phyloP scores from a whole-genome alignment of 2,797 vertebrate genomes.

The Nannoperca australis region DNA sequence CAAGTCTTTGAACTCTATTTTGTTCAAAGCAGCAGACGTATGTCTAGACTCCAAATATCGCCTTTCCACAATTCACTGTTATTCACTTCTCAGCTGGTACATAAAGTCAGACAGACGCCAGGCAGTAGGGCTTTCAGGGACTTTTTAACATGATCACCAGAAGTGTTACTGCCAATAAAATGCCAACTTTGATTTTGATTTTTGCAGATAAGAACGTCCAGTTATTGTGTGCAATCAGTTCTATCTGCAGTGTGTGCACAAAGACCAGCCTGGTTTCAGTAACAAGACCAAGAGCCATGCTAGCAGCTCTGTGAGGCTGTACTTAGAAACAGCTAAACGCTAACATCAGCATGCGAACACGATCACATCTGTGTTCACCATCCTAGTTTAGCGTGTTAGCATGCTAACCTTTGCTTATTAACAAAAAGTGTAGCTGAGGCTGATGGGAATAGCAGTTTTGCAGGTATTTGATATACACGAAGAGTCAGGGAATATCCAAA shows the following conservation, averaged over 20 bases:
- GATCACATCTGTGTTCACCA: neutral
- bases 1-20: slow-evolving; percentile 72
- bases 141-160: slow-evolving; percentile 15
- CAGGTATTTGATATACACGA: neutral
- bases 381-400: neutral
- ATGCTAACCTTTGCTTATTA: neutral
- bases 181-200: slow-evolving; percentile 16
- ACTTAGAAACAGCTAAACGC: neutral
- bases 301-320: neutral
- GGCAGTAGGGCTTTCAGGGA: slow-evolving; percentile 4
- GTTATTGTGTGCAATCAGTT: neutral
- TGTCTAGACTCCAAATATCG: slow-evolving; percentile 73
- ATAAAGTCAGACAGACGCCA: slow-evolving; percentile 49
- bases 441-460: neutral
- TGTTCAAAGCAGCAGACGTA: slow-evolving; percentile 73
- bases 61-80: slow-evolving; percentile 54
- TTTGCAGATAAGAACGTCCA: slow-evolving; percentile 10
- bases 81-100: slow-evolving; percentile 38
- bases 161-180: slow-evolving; percentile 18
- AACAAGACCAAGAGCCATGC: neutral
- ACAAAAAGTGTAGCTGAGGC: neutral
- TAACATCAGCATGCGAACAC: neutral
- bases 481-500: neutral
- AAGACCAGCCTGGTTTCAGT: neutral
- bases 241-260: slow-evolving; percentile 6